Base-by-base conservation (phyloP, 1,140 invertebrate species). In the Chironomus tepperi region DNA sequence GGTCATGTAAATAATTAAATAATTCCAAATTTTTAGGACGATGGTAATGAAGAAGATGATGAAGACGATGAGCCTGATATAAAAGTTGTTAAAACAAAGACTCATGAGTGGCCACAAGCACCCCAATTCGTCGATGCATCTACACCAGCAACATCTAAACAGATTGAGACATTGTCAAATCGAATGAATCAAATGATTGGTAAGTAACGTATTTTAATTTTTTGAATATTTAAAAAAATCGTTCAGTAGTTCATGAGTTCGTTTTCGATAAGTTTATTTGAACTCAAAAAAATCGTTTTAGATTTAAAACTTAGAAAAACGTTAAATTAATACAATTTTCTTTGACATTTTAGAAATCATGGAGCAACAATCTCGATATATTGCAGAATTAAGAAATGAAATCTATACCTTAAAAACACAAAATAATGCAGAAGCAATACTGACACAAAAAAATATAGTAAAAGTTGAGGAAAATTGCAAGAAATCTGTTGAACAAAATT, bases 131-230 rank as follows among this genome's bases (percentile, higher is more conserved):
- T 76, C 1, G 77, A 77, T 19, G 70, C 73, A 73, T 18, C 73
- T n/a, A 18, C 7, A 6, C 1, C 73, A 18, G 42, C 73, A 73
- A 73, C 12, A 1, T 8, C 16, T 18, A 70, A 70, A 81, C 34
- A 85, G 85, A 85, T 81, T 82, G 5, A 83, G 21, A 64, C 42
- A 75, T 75, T 12, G 74, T 80, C 9, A 78, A 79, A 73, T 76
- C 75, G 16, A 82, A 76, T 82, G 12, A 79, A 80, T 43, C 76
- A 79, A 72, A 43, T 82, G 12, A 73, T 82, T 70, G 79, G 80
- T 82, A 43, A 24, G 76, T 73, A 34, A 34, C 24, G 24, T 34
- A 34, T 34, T 34, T 34, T 5, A 34, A 34, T 34, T 34, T 2
- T 34, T 34, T 34, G 24, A 34, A 34, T 34, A 2, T 34, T 34